Percentiles rank a stretch among this genome's conserved stretches.
These are phyloP conservation scores for Pheosia tremula DNA, from an alignment of 2,888 invertebrate genomes.

Conservation along the genomic window DNA sequence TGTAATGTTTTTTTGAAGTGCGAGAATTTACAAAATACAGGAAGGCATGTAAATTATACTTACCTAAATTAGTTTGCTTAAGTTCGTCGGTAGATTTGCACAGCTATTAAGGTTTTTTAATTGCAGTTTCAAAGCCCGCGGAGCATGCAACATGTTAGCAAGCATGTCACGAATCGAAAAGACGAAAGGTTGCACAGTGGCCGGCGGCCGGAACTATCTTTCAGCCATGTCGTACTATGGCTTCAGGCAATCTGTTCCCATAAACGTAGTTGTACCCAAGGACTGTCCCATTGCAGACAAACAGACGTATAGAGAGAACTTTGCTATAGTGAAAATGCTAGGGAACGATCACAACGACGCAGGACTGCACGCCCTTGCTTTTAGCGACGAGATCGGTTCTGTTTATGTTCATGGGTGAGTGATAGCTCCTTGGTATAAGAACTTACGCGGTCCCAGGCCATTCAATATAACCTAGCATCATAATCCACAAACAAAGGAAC, in stretches of 20 bases:
- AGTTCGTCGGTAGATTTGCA: no score
- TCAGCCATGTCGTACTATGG: conserved; percentile 57
- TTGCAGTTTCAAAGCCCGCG: conserved; percentile 59
- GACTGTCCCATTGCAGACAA: conserved; percentile 52
- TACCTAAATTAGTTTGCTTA: no score
- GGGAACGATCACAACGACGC: conserved; percentile 55
- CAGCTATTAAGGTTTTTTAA: neutral
- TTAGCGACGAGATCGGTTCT: conserved; percentile 53
- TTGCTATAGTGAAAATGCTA: conserved; percentile 52
- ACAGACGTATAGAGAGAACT: conserved; percentile 53
- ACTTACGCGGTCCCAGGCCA: no score
- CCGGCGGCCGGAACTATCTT: conserved; percentile 55
- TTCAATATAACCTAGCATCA: no score
- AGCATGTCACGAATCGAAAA: conserved; percentile 47
- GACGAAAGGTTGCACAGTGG: conserved; percentile 54
- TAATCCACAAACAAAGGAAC: no score
- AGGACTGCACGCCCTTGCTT: conserved; percentile 52
- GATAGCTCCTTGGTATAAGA: neutral
- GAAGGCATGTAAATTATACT: conserved; percentile 81
- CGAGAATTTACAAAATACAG: conserved; percentile 92
- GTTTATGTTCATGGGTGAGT: conserved; percentile 54
- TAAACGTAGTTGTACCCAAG: conserved; percentile 55
- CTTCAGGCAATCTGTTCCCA: conserved; percentile 50
- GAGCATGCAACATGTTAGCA: conserved; percentile 50
- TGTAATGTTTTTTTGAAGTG: conserved; percentile 89